phyloP scores from a whole-genome alignment of 2,888 invertebrate species.

The Synergus umbraculus region DNA sequence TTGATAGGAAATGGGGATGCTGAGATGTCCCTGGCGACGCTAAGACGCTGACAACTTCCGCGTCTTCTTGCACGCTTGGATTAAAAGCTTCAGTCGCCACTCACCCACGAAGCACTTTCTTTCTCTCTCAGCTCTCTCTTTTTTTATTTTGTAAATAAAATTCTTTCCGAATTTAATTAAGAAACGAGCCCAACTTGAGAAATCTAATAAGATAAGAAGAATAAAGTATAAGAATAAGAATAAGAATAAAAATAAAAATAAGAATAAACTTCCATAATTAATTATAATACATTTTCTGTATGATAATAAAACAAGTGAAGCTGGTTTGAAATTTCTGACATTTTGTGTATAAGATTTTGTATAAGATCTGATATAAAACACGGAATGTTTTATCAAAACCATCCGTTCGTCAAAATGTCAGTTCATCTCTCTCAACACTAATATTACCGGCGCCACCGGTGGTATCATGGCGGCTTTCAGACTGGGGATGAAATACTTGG shows the following conservation, averaged over 20 bases:
- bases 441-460: slow-evolving; percentile 63
- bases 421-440: slow-evolving; percentile 58
- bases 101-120: slow-evolving; percentile 11
- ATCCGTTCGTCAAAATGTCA: slow-evolving; percentile 49
- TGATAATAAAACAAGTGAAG: neutral
- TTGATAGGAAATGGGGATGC: slow-evolving; percentile 59
- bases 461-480: slow-evolving; percentile 63
- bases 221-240: no score
- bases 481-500: slow-evolving; percentile 71
- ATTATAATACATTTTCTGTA: neutral
- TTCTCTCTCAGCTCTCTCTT: no score
- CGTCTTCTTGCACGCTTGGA: slow-evolving; percentile 67
- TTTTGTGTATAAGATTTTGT: neutral
- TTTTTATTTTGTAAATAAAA: no score
- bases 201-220: no score
- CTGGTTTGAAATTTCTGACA: neutral
- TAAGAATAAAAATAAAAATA: no score
- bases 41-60: slow-evolving; percentile 68
- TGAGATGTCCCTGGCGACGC: slow-evolving; percentile 67
- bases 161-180: no score
- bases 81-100: slow-evolving; percentile 62
- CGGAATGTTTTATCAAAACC: neutral
- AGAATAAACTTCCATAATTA: no score
- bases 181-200: no score
- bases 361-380: neutral